phyloP scores from a whole-genome alignment of 2,888 invertebrate species.

The Pantelozetes paolii region DNA sequence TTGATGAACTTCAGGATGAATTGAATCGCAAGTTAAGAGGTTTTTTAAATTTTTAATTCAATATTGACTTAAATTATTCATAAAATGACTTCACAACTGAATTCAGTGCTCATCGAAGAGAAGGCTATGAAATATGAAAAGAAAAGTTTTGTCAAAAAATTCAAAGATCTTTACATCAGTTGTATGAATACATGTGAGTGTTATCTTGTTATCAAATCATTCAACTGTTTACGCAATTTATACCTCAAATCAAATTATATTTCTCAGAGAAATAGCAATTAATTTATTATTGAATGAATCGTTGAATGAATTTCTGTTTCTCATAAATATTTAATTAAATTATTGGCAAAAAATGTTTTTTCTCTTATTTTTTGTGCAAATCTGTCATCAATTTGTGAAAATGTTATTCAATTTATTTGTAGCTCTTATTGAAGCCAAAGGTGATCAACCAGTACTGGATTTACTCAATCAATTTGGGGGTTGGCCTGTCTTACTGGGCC shows the following conservation, averaged over 20 bases:
- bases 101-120: constrained; percentile 48
- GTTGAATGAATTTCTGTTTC: too few species aligned
- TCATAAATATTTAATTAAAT: too few species aligned
- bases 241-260: too few species aligned
- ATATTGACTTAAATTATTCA: background rate
- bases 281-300: background rate
- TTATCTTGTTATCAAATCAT: background rate
- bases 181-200: constrained; percentile 52
- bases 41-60: background rate
- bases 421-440: constrained; percentile 34
- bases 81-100: background rate
- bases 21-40: constrained; percentile 36
- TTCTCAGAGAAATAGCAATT: too few species aligned
- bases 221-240: background rate
- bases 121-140: constrained; percentile 47
- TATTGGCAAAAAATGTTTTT: too few species aligned
- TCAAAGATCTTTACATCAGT: constrained; percentile 51
- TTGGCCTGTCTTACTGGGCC: constrained; percentile 39
- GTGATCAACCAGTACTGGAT: constrained; percentile 29
- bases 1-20: constrained; percentile 39
- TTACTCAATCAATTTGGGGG: constrained; percentile 32
- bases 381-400: too few species aligned
- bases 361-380: too few species aligned
- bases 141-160: constrained; percentile 50
- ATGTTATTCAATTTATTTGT: background rate